phyloP scores from a whole-genome alignment of 53 echinoderm and acorn worm species.

The Echinarachnius parma region DNA sequence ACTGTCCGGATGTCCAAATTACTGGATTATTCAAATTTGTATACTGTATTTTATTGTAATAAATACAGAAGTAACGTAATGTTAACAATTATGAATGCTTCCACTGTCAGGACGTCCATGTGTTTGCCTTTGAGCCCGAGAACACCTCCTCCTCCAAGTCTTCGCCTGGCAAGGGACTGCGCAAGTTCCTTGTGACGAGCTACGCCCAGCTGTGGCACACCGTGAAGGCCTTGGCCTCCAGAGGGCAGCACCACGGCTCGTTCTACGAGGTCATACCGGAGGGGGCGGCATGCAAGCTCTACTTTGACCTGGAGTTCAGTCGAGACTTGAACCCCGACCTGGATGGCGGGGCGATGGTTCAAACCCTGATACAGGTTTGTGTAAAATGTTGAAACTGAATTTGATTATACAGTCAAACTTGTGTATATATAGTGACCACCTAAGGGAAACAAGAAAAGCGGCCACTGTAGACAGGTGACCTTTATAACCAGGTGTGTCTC shows the following conservation, averaged over 20 bases:
- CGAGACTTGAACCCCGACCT: slow-evolving; percentile 60
- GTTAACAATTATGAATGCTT: too few species aligned
- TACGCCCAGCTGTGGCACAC: slow-evolving; percentile 85
- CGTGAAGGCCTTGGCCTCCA: slow-evolving; percentile 45
- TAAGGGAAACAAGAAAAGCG: too few species aligned
- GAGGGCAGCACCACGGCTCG: slow-evolving; percentile 35
- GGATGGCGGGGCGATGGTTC: slow-evolving; percentile 84
- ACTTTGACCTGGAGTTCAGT: slow-evolving; percentile 87
- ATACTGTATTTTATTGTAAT: too few species aligned
- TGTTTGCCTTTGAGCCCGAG: slow-evolving; percentile 84
- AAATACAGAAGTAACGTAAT: too few species aligned
- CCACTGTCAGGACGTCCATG: slow-evolving; percentile 93
- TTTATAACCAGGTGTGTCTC: too few species aligned
- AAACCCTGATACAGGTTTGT: slow-evolving; percentile 69
- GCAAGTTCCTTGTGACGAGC: slow-evolving; percentile 72
- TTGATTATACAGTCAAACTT: too few species aligned
- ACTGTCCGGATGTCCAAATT: too few species aligned
- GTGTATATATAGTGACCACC: too few species aligned
- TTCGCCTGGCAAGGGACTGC: slow-evolving; percentile 55
- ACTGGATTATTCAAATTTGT: too few species aligned
- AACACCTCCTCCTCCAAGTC: too few species aligned
- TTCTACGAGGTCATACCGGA: slow-evolving; percentile 96
- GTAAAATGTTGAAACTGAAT: too few species aligned
- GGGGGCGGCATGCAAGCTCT: slow-evolving; percentile 86
- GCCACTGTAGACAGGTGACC: too few species aligned